phyloP scores from a whole-genome alignment of 2,113 vertebrate genomes.

The Eonycteris spelaea region DNA sequence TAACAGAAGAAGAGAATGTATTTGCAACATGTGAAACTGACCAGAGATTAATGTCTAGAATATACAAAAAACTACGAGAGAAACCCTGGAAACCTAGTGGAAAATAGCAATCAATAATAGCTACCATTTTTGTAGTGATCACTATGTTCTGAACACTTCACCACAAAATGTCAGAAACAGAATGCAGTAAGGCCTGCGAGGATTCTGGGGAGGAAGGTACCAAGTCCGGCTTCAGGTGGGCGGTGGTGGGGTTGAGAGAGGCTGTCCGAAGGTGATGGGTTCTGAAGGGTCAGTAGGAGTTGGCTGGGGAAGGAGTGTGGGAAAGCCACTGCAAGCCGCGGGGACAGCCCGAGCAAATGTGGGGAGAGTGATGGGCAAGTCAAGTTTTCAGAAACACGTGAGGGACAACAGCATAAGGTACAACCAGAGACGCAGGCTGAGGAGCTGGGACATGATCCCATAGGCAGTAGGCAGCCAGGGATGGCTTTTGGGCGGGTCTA shows the following conservation, averaged over 20 bases:
- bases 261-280: not conserved
- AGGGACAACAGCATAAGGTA: not conserved
- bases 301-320: not conserved
- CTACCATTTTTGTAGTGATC: not conserved
- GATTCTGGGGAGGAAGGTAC: not conserved
- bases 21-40: not conserved
- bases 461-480: not conserved
- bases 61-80: not conserved
- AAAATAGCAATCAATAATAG: not conserved
- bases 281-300: not conserved
- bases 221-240: not conserved
- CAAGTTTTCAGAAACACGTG: not conserved
- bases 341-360: not conserved
- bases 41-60: not conserved
- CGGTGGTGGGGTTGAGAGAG: not conserved
- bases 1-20: not conserved
- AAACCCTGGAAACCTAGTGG: not conserved
- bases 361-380: not conserved
- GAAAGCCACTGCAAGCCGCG: not conserved
- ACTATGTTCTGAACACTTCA: not conserved
- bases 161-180: not conserved
- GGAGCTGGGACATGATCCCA: rapidly evolving
- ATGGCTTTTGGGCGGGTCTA: not conserved
- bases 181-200: not conserved
- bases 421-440: not conserved